Conservation (phyloP, 2,113 vertebrate species). For the Upupa epops region DNA sequence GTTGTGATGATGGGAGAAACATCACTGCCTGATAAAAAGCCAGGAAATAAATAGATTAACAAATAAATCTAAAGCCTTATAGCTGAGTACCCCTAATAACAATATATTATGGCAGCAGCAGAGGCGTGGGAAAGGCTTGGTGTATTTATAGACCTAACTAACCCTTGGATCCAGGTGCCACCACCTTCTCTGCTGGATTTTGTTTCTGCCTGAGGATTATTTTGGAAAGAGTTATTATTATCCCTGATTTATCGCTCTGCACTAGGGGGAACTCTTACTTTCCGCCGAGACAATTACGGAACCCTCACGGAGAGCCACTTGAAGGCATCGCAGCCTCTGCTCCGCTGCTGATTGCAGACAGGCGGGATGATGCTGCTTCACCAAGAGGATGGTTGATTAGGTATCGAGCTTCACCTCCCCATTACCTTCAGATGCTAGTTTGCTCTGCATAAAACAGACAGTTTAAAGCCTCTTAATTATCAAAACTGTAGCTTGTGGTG, state of each 20-base stretch:
- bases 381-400: neutral
- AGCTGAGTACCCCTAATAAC: neutral
- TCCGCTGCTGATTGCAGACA: conserved; percentile 30
- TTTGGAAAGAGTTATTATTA: conserved; percentile 79
- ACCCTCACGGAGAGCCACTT: conserved; percentile 65
- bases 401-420: neutral
- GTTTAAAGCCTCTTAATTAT: conserved; percentile 13
- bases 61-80: neutral
- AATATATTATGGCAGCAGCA: neutral
- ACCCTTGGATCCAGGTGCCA: conserved; percentile 59
- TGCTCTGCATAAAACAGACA: neutral
- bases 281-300: conserved; percentile 69
- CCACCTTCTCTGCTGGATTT: conserved; percentile 73
- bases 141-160: conserved; percentile 39
- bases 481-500: neutral
- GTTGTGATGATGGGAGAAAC: neutral
- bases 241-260: conserved; percentile 73
- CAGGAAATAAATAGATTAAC: neutral
- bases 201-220: conserved; percentile 75
- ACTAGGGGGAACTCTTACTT: conserved; percentile 72
- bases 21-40: neutral
- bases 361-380: neutral
- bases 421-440: neutral
- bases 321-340: conserved; percentile 52
- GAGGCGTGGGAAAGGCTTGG: neutral